Evolutionary conservation across 2,113 vertebrate genomes (phyloP).

Genomic region (Elachura formosa): DNA sequence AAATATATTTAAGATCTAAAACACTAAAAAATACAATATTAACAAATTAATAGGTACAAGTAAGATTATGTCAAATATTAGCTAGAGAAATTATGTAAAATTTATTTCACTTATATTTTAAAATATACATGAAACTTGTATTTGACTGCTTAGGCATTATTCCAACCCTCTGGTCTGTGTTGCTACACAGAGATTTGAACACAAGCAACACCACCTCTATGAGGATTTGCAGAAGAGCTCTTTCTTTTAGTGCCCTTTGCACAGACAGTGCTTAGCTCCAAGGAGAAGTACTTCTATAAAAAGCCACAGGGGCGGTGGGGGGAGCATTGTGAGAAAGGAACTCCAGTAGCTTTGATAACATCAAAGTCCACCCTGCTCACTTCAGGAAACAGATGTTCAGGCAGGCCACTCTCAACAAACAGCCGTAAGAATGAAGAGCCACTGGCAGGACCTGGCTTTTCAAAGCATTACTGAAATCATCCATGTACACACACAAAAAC

Average conservation of each 20-base stretch:
- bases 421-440: background rate
- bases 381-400: background rate
- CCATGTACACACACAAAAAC: background rate
- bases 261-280: background rate
- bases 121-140: background rate
- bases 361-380: background rate
- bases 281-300: background rate
- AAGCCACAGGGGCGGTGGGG: background rate
- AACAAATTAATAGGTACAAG: background rate
- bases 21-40: background rate
- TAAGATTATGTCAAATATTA: background rate
- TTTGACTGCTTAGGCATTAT: background rate
- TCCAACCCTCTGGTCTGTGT: background rate
- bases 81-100: background rate
- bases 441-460: background rate
- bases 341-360: background rate
- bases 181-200: background rate
- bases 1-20: background rate
- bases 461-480: background rate
- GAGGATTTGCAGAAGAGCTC: background rate
- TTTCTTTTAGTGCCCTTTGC: background rate
- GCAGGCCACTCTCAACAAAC: background rate
- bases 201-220: background rate
- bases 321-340: background rate
- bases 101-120: background rate